Evolutionary conservation across 2,113 vertebrate species (phyloP), one percentile per base, ranked within the genome.

Genomic region (Melanerpes aurifrons): DNA sequence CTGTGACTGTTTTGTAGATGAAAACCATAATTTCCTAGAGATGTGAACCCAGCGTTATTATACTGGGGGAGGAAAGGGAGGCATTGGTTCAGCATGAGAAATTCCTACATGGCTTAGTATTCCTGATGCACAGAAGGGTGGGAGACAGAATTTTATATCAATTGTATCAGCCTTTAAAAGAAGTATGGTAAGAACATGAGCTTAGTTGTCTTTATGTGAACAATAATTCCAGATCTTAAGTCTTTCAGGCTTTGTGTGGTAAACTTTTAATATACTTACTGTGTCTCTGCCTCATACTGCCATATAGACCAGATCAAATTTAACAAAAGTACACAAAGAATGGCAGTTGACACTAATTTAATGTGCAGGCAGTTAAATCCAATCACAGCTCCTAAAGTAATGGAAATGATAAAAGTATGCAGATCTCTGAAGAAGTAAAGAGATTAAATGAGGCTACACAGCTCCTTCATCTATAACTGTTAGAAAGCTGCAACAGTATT

Each of bases 341-440:
- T 96, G 91, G 94, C 94, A 97, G 93, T 96, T 97, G 96, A 97
- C 94, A 95, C 78, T 97, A 96, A 97, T 96, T 96, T 96, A 89
- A 94, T 95, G 80, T 95, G 40, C 70, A 84, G 91, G 80, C 92
- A 89, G 89, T 90, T 96, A 97, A 98, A 97, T 93, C 85, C 76
- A 97, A 92, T 97, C 89, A 96, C 84, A 96, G 80, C 77, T 92
- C 68, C 70, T 90, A 74, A 88, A 91, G 87, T 96, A 95, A 96
- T 92, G 83, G 76, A 91, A 71, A 56, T 31, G 58, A 83, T 89
- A 89, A 87, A 92, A 93, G 68, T 89, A 95, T 95, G 95, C 77
- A 97, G 94, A 96, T 94, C 72, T 94, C 48, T 25, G 90, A 96
- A 96, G 94, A 95, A 81, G 62, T 71, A 84, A 96, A 92, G 69